Conservation (phyloP, 2,888 invertebrate genomes). For the Chrysolina oricalcia region DNA sequence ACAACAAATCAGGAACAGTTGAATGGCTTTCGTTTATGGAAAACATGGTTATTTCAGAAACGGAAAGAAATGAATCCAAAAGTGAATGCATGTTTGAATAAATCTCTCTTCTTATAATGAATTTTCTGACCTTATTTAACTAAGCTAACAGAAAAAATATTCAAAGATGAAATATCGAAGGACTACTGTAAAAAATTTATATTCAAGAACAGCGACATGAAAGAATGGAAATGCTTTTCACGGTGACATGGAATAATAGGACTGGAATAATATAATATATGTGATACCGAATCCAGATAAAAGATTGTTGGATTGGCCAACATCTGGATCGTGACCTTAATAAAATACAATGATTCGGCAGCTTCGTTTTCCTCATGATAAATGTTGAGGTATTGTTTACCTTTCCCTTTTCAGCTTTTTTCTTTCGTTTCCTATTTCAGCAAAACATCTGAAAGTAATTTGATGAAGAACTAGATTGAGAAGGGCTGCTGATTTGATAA, state of each 20-base stretch:
- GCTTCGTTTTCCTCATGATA: slow-evolving; percentile 3
- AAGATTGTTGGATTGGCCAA: slow-evolving; percentile 9
- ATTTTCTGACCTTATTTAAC: too few species aligned
- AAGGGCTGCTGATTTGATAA: slow-evolving; percentile 2
- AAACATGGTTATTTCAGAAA: too few species aligned
- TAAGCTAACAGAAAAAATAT: not conserved
- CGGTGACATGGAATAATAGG: slow-evolving; percentile 12
- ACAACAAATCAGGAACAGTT: too few species aligned
- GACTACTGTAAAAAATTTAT: not conserved
- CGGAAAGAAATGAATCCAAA: too few species aligned
- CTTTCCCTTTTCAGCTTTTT: not conserved
- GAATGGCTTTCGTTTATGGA: too few species aligned
- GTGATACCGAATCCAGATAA: slow-evolving; percentile 8
- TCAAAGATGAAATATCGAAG: not conserved
- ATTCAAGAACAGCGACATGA: slow-evolving; percentile 2
- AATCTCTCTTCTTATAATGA: too few species aligned
- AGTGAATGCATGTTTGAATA: too few species aligned
- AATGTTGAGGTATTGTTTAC: slow-evolving; percentile 15
- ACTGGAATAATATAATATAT: slow-evolving; percentile 13
- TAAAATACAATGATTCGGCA: slow-evolving; percentile 22
- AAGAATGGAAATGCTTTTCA: not conserved
- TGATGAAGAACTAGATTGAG: not conserved
- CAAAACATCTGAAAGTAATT: not conserved
- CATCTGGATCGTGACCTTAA: slow-evolving; percentile 20
- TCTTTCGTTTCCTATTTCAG: not conserved